Base-by-base conservation (phyloP, 1,140 invertebrate genomes). In the Scylla paramamosain region DNA sequence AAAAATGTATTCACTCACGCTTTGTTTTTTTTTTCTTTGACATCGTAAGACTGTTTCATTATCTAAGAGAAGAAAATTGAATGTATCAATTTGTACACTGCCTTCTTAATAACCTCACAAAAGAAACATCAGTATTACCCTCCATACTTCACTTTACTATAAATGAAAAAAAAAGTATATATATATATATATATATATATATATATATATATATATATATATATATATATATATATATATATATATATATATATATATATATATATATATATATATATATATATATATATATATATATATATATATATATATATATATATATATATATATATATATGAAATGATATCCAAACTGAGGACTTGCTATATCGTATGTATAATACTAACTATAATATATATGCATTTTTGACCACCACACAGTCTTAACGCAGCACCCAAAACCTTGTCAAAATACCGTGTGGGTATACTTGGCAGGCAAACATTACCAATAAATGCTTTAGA, bases 181-280 rank as follows among this genome's bases (percentile, higher is more conserved):
- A n/a, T n/a, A n/a, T n/a, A n/a, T n/a, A 77, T 77, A 77, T 77
- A 77, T 77, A 77, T 77, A 77, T 77, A 77, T 77, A 77, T 77
- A 77, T 77, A 77, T 77, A 77, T 77, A 77, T 77, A 77, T 77
- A 77, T 77, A 77, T 77, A 77, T 14, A 77, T 77, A 77, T 77
- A 77, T 14, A 77, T 77, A 77, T 77, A 77, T 14, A 77, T 77
- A 77, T 77, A 77, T 77, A 77, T 77, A 77, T 77, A 77, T 77
- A 77, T 77, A 77, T 77, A 77, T 77, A 77, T 77, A 77, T 77
- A 77, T 77, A 77, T 77, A 77, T 77, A 77, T 77, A 77, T 77
- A 77, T 77, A 77, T 77, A 77, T 14, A 77, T 77, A 77, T 77
- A 77, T 14, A 77, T 77, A 77, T 77, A 77, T 14, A 77, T 77